Base-by-base conservation (phyloP, 2,888 invertebrate species). In the Microchrysa polita region DNA sequence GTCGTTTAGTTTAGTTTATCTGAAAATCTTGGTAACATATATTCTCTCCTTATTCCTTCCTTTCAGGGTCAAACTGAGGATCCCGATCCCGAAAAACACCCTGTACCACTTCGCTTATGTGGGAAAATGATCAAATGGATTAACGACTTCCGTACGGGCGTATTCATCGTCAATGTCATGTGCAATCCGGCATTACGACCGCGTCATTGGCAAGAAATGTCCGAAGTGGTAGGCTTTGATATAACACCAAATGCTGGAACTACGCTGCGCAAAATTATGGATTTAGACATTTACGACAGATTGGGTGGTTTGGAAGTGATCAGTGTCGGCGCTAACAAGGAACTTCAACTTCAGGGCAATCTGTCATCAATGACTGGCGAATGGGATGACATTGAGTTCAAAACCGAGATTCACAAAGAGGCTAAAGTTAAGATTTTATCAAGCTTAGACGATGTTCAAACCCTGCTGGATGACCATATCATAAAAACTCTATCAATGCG, bases 151-250 rank as follows among this genome's bases (percentile, higher is more conserved):
- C 87, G 94, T 82, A 90, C 91, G 16, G 90, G 93, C 78, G 90
- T 98, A 60, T 92, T 92, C 71, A 89, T 97, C 79, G 93, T 94
- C 72, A 89, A 91, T 73, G 93, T 96, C 40, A 91, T 98, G 89
- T 97, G 97, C 81, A 93, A 93, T 84, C 88, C 89, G 12, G 91
- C 92, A 0, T 82, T 93, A 74, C 85, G 90, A 1, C 86, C 88
- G 72, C 87, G 91, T 2, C 93, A 93, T 79, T 93, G 93, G 93
- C 85, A 87, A 73, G 88, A 90, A 79, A 92, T 93, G 90, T 90
- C 91, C 0, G 86, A 86, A 14, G 87, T 91, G 16, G 84, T 84
- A 0, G 90, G 89, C 0, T 89, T 90, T 78, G 91, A 92, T 81
- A 84, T 93, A 59, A 91, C 90, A 0, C 92, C 92, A 0, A 88